Evolutionary conservation across 2,113 vertebrate genomes (phyloP).

Genomic region (Ictidomys tridecemlineatus): DNA sequence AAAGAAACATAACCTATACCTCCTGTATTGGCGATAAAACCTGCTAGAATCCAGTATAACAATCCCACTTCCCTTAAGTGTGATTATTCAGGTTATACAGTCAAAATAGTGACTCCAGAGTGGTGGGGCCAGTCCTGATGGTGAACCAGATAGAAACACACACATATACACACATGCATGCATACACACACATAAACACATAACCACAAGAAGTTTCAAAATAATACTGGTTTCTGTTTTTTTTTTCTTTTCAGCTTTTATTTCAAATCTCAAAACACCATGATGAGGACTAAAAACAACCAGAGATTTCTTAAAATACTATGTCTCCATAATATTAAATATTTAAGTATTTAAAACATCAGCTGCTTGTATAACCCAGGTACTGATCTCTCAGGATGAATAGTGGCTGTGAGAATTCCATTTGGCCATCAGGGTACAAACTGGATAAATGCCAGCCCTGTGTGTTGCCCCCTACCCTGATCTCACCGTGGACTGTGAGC

Average conservation of each 20-base stretch:
- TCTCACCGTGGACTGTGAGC: neutral
- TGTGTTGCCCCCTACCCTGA: neutral
- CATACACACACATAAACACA: too few species aligned
- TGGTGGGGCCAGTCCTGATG: neutral
- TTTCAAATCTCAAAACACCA: neutral
- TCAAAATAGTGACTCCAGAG: neutral
- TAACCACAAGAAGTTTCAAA: neutral
- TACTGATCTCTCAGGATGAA: neutral
- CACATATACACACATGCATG: neutral
- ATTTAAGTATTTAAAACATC: neutral
- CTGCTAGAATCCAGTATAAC: neutral
- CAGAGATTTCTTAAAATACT: conserved; percentile 1
- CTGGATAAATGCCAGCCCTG: neutral
- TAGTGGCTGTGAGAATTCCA: neutral
- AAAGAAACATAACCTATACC: conserved; percentile 15
- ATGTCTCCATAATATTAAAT: neutral
- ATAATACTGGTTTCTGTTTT: neutral
- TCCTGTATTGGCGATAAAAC: neutral
- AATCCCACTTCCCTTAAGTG: neutral
- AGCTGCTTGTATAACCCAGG: neutral
- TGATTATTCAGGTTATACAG: neutral
- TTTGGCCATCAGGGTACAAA: neutral
- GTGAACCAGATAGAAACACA: neutral
- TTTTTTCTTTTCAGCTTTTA: neutral
- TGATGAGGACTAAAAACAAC: neutral